Conservation (phyloP, 2,113 vertebrate species). For the Tragelaphus scriptus region DNA sequence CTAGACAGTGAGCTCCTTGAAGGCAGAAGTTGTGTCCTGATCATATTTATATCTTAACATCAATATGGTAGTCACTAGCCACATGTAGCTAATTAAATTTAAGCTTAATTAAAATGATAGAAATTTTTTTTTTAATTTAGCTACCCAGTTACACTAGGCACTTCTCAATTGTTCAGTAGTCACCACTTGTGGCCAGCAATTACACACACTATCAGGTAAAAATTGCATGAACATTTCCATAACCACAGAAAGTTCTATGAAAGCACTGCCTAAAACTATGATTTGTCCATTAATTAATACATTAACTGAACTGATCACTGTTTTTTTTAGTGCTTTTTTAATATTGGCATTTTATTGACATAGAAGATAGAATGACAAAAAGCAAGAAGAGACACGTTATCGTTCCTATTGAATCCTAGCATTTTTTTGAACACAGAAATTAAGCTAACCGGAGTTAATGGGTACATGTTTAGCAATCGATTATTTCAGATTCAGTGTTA, state of each 20-base stretch:
- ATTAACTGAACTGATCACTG: neutral
- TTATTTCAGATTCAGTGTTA: neutral
- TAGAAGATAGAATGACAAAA: neutral
- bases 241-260: neutral
- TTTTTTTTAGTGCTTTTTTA: neutral
- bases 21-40: neutral
- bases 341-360: neutral
- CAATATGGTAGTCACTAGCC: neutral
- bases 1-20: neutral
- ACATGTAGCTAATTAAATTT: neutral
- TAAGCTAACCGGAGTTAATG: neutral
- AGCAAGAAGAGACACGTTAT: neutral
- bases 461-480: neutral
- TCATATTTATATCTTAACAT: neutral
- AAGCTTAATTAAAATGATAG: neutral
- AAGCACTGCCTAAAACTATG: neutral
- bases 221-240: neutral
- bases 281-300: neutral
- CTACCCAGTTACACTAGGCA: neutral
- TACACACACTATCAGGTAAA: neutral
- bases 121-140: fast-evolving
- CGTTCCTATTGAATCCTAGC: neutral
- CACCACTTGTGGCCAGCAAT: neutral
- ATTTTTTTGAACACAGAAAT: neutral
- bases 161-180: neutral